Evolutionary conservation across 1,140 invertebrate genomes (phyloP), one percentile per base, ranked within the genome.

Genomic region (Grapholita molesta): DNA sequence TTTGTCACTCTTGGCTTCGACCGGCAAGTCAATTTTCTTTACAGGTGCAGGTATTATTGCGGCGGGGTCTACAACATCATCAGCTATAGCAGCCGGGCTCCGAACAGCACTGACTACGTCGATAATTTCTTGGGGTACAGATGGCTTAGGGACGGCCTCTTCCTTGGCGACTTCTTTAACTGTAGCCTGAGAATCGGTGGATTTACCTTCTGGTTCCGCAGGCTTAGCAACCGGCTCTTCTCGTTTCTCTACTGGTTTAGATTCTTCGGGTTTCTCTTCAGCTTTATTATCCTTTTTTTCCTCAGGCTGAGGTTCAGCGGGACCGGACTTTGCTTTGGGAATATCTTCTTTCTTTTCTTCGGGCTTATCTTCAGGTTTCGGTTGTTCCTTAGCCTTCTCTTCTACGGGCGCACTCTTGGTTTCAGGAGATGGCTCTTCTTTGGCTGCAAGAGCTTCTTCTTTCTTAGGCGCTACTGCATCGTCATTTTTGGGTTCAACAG

Each of bases 71-170:
- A 85, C 77, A 42, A 83, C 76, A 53, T 88, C 88, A 71, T 88
- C 84, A 72, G 85, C 84, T 8, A 86, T 75, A 24, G 82, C 79
- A 33, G 82, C 83, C 5, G 77, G 70, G 57, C 64, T 73, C 52
- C 89, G 88, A 4, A 84, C 75, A 48, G 83, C 85, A 64, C 73
- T 83, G 0, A 83, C 85, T n/a, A 90, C 74, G 66, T 90, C 86
- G 67, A 88, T 85, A 18, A 71, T 53, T 48, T 83, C 81, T 53
- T 86, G 85, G 25, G 78, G 67, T 30, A 79, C 66, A 35, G 76
- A 79, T 24, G 82, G 80, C 55, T 88, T 88, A 25, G 72, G 25
- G n/a, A 7, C 83, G 64, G 76, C 64, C 25, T 76, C 72, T 64
- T 79, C 79, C 23, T 78, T 78, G 18, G 71, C 76, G 12, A 86